These are phyloP conservation scores for Apomyelois bistriatella DNA, from an alignment of 2,888 invertebrate genomes.

Conservation along the genomic window DNA sequence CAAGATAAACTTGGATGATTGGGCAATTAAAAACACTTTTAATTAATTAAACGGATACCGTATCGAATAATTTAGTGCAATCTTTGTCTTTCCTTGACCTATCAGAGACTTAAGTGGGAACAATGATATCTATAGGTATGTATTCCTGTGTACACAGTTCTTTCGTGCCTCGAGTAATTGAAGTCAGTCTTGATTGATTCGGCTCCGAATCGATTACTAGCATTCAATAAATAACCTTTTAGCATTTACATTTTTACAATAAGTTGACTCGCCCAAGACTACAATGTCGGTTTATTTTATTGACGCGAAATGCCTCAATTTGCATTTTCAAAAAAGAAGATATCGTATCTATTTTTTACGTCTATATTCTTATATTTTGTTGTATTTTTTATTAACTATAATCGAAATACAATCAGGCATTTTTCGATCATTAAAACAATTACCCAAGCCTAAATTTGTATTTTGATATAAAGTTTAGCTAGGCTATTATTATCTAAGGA, in stretches of 20 bases:
- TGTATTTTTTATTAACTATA: too few relatives aligned
- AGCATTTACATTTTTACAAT: constrained; percentile 7
- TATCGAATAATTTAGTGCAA: constrained; percentile 29
- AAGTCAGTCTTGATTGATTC: constrained; percentile 40
- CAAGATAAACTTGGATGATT: neutral
- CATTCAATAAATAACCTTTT: constrained; percentile 36
- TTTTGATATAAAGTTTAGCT: too few relatives aligned
- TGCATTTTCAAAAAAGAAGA: neutral
- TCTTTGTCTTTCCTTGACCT: constrained; percentile 40
- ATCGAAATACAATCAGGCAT: too few relatives aligned
- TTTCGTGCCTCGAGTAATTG: constrained; percentile 30
- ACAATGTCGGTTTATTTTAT: neutral
- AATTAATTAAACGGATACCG: constrained; percentile 61
- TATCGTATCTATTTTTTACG: neutral
- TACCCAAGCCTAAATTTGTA: too few relatives aligned
- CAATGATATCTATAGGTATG: too few relatives aligned
- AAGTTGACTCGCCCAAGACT: neutral
- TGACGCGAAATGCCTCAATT: neutral
- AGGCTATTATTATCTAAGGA: too few relatives aligned
- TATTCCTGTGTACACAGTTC: constrained; percentile 17
- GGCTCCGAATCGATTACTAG: constrained; percentile 33
- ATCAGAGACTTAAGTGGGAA: constrained; percentile 19
- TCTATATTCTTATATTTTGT: too few relatives aligned
- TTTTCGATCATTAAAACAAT: too few relatives aligned
- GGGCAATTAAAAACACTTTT: constrained; percentile 59